These are phyloP conservation scores for Tiliqua scincoides DNA, from an alignment of 2,113 vertebrate genomes.

Conservation along the genomic window DNA sequence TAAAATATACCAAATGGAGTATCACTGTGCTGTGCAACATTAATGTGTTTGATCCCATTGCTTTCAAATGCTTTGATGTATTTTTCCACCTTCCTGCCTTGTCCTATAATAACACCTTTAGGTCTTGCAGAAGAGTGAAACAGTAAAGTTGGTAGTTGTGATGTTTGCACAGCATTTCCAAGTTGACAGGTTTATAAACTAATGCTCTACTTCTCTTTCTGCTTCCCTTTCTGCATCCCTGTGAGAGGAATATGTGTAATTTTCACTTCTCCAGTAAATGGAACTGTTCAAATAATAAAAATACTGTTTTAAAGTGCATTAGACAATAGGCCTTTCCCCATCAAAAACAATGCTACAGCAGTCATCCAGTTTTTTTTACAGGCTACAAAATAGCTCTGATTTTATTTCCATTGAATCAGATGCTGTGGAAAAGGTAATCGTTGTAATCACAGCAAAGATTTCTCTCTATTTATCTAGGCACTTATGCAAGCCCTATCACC, in stretches of 20 bases:
- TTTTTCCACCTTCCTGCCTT: conserved; percentile 3
- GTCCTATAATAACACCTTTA: conserved; percentile 25
- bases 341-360: conserved; percentile 41
- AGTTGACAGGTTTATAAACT: conserved; percentile 48
- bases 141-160: not conserved
- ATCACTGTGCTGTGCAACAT: conserved; percentile 26
- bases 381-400: conserved; percentile 41
- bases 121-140: conserved; percentile 22
- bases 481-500: conserved; percentile 51
- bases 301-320: conserved; percentile 40
- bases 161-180: conserved; percentile 30
- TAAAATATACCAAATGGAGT: conserved; percentile 5
- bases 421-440: conserved; percentile 42
- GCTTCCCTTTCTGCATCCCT: conserved; percentile 33
- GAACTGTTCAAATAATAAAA: conserved; percentile 50
- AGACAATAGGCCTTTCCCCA: conserved; percentile 41
- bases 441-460: conserved; percentile 56
- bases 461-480: conserved; percentile 51
- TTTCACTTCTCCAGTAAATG: conserved; percentile 37
- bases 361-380: conserved; percentile 18
- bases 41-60: conserved; percentile 29
- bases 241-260: not conserved
- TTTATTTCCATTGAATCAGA: conserved; percentile 55
- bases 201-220: not conserved
- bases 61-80: conserved; percentile 11